Evolutionary conservation across 1,140 invertebrate species (phyloP).

Genomic region (Cydia splendana): DNA sequence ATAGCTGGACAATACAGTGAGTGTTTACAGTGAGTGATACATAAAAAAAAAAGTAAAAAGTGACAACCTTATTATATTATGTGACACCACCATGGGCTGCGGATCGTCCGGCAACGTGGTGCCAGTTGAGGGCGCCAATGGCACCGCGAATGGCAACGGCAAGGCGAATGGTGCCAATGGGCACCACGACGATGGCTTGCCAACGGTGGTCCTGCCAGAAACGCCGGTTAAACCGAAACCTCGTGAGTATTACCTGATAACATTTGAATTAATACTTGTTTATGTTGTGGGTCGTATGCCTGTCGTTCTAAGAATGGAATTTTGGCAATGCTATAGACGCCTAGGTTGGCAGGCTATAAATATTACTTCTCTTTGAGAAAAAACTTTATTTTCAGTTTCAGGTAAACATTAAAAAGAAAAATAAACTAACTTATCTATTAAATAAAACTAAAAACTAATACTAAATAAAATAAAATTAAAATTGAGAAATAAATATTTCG

Average conservation of each 20-base stretch:
- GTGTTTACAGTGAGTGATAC: too few species aligned
- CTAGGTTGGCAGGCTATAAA: too few species aligned
- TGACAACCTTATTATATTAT: background rate
- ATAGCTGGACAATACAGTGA: too few species aligned
- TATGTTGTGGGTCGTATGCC: background rate
- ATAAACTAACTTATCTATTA: too few species aligned
- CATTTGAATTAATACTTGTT: background rate
- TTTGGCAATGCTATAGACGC: too few species aligned
- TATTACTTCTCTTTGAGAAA: too few species aligned
- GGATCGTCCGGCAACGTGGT: constrained; percentile 70
- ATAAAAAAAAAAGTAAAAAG: background rate
- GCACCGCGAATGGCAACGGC: constrained; percentile 37
- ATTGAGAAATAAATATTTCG: too few species aligned
- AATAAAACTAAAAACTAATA: too few species aligned
- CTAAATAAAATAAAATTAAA: too few species aligned
- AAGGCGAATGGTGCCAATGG: constrained; percentile 47
- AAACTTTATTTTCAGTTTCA: too few species aligned
- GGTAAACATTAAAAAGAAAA: too few species aligned
- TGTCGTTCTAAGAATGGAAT: too few species aligned
- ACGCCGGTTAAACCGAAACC: constrained; percentile 64
- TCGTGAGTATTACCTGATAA: constrained; percentile 53
- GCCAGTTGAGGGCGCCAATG: constrained; percentile 46
- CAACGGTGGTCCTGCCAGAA: constrained; percentile 68
- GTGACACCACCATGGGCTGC: constrained; percentile 63
- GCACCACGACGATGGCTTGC: constrained; percentile 63